Evolutionary conservation across 2,888 invertebrate genomes (phyloP).

Genomic region (Chloroclystis v-ata): DNA sequence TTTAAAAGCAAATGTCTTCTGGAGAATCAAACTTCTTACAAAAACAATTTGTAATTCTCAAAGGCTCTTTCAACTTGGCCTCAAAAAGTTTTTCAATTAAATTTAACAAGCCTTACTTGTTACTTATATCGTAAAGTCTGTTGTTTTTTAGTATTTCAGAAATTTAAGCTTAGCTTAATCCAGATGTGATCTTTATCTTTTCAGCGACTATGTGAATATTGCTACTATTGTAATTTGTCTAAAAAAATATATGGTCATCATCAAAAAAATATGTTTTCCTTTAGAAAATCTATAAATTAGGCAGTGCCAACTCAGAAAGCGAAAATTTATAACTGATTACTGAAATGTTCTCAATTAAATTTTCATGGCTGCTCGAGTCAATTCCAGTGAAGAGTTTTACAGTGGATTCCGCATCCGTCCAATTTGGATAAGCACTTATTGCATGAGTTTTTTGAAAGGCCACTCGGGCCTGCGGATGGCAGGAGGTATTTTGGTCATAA

Average conservation of each 20-base stretch:
- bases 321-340: conserved; percentile 1
- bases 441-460: conserved; percentile 16
- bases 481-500: conserved; percentile 12
- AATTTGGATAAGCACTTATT: conserved; percentile 36
- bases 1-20: conserved; percentile 12
- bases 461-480: conserved; percentile 13
- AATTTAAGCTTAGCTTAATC: background rate
- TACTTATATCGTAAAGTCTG: conserved; percentile 3
- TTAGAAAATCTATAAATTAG: background rate
- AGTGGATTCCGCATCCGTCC: conserved; percentile 27
- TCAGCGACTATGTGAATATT: no score
- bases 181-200: no score
- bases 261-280: no score
- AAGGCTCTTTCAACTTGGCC: conserved; percentile 42
- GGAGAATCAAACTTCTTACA: conserved; percentile 44
- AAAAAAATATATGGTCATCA: no score
- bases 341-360: conserved; percentile 29
- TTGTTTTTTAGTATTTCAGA: conserved; percentile 4
- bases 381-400: conserved; percentile 35
- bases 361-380: conserved; percentile 32
- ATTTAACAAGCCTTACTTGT: conserved; percentile 11
- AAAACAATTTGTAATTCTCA: conserved; percentile 57
- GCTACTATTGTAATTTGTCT: background rate
- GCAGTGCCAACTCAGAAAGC: background rate
- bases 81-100: conserved; percentile 66